A percentile compares a stretch with the other conserved stretches of the same genome.
Evolutionary conservation across 2,888 invertebrate genomes (phyloP).

Genomic region (Plagiodera versicolora): DNA sequence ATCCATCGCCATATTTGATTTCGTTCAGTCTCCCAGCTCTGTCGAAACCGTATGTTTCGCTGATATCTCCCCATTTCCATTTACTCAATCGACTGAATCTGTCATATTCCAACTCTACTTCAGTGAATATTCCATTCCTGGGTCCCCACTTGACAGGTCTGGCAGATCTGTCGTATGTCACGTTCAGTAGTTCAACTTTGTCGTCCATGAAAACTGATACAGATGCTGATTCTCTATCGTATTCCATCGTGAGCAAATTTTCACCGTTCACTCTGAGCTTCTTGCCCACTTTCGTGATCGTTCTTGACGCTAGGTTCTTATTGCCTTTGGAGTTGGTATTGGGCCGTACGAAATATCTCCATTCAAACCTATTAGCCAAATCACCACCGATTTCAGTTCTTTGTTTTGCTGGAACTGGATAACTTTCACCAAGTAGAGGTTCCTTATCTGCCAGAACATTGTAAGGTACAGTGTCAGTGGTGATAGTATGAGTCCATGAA

Average conservation of each 20-base stretch:
- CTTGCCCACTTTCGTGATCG: constrained; percentile 81
- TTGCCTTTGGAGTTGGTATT: constrained; percentile 66
- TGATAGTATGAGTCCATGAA: constrained; percentile 86
- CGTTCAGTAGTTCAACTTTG: constrained; percentile 80
- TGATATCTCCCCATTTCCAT: constrained; percentile 92
- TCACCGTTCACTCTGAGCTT: constrained; percentile 89
- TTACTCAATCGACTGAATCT: constrained; percentile 84
- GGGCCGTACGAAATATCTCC: constrained; percentile 88
- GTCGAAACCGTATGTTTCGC: constrained; percentile 89
- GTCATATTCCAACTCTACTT: constrained; percentile 90
- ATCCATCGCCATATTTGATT: constrained; percentile 88
- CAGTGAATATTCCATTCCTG: constrained; percentile 81
- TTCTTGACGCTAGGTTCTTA: constrained; percentile 61
- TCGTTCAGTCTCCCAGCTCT: constrained; percentile 86
- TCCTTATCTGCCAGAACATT: constrained; percentile 86
- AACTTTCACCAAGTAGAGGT: constrained; percentile 80
- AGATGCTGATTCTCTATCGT: constrained; percentile 83
- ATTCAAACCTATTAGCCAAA: constrained; percentile 86
- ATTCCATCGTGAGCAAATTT: constrained; percentile 86
- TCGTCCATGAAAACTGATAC: constrained; percentile 88
- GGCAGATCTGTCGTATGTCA: constrained; percentile 83
- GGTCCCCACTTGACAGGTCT: constrained; percentile 85
- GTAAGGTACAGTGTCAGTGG: constrained; percentile 90
- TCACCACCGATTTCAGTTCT: constrained; percentile 88
- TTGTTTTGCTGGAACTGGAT: constrained; percentile 89